Evolutionary conservation across 2,888 invertebrate species (phyloP).

Genomic region (Oxytorus armatus): DNA sequence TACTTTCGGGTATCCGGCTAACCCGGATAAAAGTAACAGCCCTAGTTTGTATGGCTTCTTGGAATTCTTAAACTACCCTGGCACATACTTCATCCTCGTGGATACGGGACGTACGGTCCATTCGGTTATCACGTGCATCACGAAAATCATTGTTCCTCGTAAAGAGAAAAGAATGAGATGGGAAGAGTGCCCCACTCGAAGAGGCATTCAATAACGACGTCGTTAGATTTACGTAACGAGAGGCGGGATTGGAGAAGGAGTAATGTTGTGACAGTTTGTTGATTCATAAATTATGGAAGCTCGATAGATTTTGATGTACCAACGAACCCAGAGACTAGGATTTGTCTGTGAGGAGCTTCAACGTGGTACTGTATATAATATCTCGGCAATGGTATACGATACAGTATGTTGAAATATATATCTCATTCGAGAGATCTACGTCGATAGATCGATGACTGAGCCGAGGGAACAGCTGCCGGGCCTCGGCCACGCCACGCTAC

Average conservation of each 20-base stretch:
- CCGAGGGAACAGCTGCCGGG: constrained; percentile 79
- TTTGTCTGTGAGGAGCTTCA: not conserved
- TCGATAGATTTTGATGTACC: constrained; percentile 40
- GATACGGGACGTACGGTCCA: not conserved
- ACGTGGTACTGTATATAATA: not conserved
- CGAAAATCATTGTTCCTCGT: not conserved
- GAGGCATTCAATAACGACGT: constrained; percentile 73
- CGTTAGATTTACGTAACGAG: constrained; percentile 75
- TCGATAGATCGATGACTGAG: constrained; percentile 82
- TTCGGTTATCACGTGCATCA: constrained; percentile 5
- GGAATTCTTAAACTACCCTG: constrained; percentile 50
- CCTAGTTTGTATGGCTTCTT: too few relatives aligned
- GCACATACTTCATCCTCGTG: not conserved
- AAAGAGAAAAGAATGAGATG: constrained; percentile 9
- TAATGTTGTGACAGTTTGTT: constrained; percentile 76
- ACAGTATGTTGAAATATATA: constrained; percentile 42
- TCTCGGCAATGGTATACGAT: constrained; percentile 8
- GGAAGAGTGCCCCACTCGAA: constrained; percentile 23
- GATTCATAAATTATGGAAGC: constrained; percentile 73
- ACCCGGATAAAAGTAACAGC: too few relatives aligned
- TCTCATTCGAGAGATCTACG: constrained; percentile 77
- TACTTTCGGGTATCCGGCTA: too few relatives aligned
- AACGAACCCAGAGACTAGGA: not conserved
- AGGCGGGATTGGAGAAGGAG: constrained; percentile 30
- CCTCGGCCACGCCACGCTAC: constrained; percentile 65